phyloP scores from a whole-genome alignment of 2,113 vertebrate genomes.

The Paramormyrops kingsleyae region DNA sequence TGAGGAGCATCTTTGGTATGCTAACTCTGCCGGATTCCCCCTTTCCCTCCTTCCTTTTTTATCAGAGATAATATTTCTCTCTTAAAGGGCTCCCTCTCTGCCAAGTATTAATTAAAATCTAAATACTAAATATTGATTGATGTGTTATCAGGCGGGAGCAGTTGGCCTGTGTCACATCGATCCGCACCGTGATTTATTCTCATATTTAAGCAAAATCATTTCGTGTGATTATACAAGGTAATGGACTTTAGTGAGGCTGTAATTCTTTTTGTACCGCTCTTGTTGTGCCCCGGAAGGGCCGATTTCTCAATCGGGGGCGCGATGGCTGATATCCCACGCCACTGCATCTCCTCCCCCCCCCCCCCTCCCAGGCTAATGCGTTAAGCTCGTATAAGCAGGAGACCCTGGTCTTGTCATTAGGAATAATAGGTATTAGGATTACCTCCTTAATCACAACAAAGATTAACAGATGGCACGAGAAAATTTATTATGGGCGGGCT shows the following conservation, averaged over 20 bases:
- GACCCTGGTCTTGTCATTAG: conserved; percentile 78
- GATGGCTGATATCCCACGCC: conserved; percentile 75
- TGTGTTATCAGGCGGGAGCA: conserved; percentile 96
- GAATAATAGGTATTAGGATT: conserved; percentile 85
- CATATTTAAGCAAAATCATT: conserved; percentile 99
- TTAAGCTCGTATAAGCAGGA: conserved; percentile 66
- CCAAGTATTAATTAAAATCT: conserved; percentile 99
- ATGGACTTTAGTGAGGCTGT: conserved; percentile 86
- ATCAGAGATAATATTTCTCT: conserved; percentile 96
- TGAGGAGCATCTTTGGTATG: conserved; percentile 78
- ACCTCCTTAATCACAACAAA: conserved; percentile 93
- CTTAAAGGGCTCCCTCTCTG: conserved; percentile 72
- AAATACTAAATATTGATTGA: conserved; percentile 99
- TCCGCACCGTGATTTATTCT: conserved; percentile 98
- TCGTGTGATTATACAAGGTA: conserved; percentile 95
- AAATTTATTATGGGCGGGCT: conserved; percentile 79
- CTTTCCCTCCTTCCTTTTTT: conserved; percentile 41
- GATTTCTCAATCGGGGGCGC: conserved; percentile 73
- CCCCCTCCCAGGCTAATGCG: conserved; percentile 54
- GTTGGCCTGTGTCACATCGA: conserved; percentile 90
- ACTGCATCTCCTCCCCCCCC: conserved; percentile 43
- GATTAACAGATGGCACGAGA: conserved; percentile 92
- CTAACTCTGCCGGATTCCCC: conserved; percentile 57
- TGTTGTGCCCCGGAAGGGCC: conserved; percentile 70
- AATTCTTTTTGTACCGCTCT: conserved; percentile 83